phyloP scores from a whole-genome alignment of 2,113 vertebrate genomes.

The Columbina picui region DNA sequence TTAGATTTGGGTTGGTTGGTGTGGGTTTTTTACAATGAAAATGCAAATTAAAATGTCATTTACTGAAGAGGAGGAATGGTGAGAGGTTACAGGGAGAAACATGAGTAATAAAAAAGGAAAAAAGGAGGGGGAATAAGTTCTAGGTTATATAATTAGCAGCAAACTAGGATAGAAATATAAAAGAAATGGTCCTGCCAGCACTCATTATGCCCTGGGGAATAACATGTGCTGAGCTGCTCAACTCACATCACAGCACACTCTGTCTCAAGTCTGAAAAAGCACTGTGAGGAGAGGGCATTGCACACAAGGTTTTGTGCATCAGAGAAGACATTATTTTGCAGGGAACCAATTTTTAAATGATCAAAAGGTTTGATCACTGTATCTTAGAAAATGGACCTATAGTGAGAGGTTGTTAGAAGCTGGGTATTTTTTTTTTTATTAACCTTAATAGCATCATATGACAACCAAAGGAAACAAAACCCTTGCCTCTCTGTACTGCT shows the following conservation, averaged over 20 bases:
- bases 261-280: not conserved
- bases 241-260: not conserved
- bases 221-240: conserved; percentile 22
- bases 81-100: not conserved
- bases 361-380: not conserved
- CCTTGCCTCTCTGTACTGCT: not conserved
- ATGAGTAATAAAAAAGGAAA: not conserved
- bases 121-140: not conserved
- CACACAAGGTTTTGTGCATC: not conserved
- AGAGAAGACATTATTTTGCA: not conserved
- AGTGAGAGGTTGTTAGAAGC: not conserved
- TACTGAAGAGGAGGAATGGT: not conserved
- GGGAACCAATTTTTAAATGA: not conserved
- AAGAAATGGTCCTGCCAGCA: conserved; percentile 8
- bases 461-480: not conserved
- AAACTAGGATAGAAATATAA: not conserved
- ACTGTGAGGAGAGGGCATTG: not conserved
- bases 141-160: conserved; percentile 42
- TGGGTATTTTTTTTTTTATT: not conserved
- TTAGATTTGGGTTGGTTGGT: not conserved
- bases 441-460: not conserved
- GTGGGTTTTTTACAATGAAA: not conserved
- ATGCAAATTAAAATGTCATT: conserved; percentile 21
- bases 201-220: not conserved
- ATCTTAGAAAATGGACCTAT: not conserved